Base-by-base conservation (phyloP, 2,113 vertebrate genomes). In the Porphyrio hochstetteri region DNA sequence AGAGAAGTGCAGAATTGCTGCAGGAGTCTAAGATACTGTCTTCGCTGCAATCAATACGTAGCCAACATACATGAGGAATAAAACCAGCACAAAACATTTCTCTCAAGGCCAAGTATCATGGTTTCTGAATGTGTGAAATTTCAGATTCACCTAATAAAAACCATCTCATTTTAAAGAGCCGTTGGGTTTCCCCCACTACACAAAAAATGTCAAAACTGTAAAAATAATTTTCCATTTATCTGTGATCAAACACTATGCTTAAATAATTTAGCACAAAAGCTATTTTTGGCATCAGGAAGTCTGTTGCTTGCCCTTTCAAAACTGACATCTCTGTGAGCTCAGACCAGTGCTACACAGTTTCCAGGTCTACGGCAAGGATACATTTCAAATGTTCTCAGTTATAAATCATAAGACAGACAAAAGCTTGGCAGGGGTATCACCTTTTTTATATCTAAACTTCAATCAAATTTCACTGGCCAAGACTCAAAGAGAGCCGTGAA, bases 271-370 rank as follows among this genome's bases (percentile, higher is more conserved):
- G 40, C 81, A 60, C 57, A 77, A 87, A 92, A 89, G 74, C 74
- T 97, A 95, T 96, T 97, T 97, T 96, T 94, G 88, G 86, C 83
- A 63, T 67, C 82, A 91, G 95, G 96, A 97, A 96, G 86, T 93
- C 88, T 96, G 93, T 72, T 94, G 50, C 48, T 94, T 95, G 94
- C 90, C 94, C 94, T 97, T 96, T 95, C 80, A 95, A 88, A 95
- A 92, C 2, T 53, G 60, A 92, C 85, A 75, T 16, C 9, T 83
- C 56, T 93, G 46, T 69, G 83, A 95, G 92, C 67, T 93, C 85
- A 95, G 82, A 90, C 42, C 60, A 95, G 46, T 48, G 61, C 42
- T 92, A 68, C 68, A 92, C 55, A 6, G 42, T 92, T 95, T 94
- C 87, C 72, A 95, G 72, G 72, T 82, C 82, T 89, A 90, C 24